Base-by-base conservation (phyloP, 1,140 invertebrate genomes). In the Thereuonema tuberculata region DNA sequence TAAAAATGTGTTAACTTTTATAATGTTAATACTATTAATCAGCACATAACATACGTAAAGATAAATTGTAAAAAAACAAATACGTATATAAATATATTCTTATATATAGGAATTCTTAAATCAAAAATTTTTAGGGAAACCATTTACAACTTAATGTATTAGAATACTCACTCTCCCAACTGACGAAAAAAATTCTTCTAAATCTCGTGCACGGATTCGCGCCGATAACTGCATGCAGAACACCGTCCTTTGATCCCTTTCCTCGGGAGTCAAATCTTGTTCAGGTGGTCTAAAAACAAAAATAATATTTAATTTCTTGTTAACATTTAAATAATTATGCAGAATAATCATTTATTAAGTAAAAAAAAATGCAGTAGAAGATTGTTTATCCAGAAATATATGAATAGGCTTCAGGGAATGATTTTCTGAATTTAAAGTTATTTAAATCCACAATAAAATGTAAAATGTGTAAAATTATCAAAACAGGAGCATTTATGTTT, bases 151-250 rank as follows among this genome's bases (percentile, higher is more conserved):
- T 9, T 14, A 50, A 17, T 17, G 21, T 9, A 50, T 50, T 50
- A 20, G 48, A 24, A 20, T 57, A 54, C 60, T 62, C 67, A 98
- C 95, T 81, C 97, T 97, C 43, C 97, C 97, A 60, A 99, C 95
- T 59, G 92, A 89, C 2, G 92, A 96, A 71, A 99, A 99, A 73
- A 99, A 99, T 74, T 99, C 95, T 77, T 99, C 96, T 31, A 99
- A 76, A 74, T 99, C 96, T 60, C 94, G 82, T 12, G 90, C 89
- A 61, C 95, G 81, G 65, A 98, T 93, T 65, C 92, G 80, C 68
- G 96, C 89, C 60, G 93, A 93, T 29, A 97, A 72, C 72, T 97
- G 93, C 86, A 98, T 93, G 73, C 93, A 97, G 74, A 99, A 99
- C 12, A 99, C 91, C 24, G 97, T 99, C 15, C 97, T 79, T 0